Conservation (phyloP, 2,113 vertebrate species). For the Sapajus apella region DNA sequence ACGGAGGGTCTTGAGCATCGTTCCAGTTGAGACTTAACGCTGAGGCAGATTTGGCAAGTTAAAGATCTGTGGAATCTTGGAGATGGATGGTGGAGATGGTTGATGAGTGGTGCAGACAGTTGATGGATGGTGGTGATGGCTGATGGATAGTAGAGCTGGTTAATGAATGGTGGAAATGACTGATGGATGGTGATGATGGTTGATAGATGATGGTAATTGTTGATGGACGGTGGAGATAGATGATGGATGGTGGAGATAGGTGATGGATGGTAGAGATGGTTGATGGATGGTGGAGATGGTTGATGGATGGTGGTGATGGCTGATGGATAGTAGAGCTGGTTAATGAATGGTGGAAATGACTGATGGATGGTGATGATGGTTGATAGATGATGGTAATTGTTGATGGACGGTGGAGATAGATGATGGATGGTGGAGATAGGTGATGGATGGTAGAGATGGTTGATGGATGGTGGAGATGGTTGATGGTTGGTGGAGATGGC, state of each 20-base stretch:
- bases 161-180: too few relatives aligned
- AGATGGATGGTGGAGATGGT: too few relatives aligned
- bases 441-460: accelerated
- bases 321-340: accelerated
- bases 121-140: too few relatives aligned
- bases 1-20: accelerated
- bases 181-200: accelerated
- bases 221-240: too few relatives aligned
- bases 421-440: too few relatives aligned
- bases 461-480: too few relatives aligned
- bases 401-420: too few relatives aligned
- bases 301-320: accelerated
- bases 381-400: neutral
- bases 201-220: accelerated
- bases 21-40: too few relatives aligned
- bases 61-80: neutral
- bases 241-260: too few relatives aligned
- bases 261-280: neutral
- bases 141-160: too few relatives aligned
- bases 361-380: accelerated
- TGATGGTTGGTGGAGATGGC: accelerated
- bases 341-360: accelerated
- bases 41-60: accelerated
- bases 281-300: accelerated
- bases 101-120: too few relatives aligned